Percentiles rank a stretch among this genome's conserved stretches.
phyloP scores from a whole-genome alignment of 64 coral and sea anemone species.

The Orbicella faveolata region DNA sequence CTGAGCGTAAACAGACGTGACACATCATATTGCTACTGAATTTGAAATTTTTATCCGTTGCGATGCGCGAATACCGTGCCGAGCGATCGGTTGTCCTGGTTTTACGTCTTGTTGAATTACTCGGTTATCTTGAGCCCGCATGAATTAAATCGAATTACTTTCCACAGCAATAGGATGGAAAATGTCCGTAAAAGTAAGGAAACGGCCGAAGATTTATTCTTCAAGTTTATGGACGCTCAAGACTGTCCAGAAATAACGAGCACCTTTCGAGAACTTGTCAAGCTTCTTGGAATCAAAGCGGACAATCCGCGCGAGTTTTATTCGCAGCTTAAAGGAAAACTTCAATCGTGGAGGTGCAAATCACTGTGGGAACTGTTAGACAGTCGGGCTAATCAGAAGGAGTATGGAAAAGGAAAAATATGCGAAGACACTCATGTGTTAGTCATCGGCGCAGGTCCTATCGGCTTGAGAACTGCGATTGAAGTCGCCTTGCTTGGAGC shows the following conservation, averaged over 20 bases:
- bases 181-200: conserved; percentile 56
- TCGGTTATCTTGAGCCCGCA: background rate
- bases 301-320: conserved; percentile 93
- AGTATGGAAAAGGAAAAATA: conserved; percentile 92
- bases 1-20: conserved; percentile 40
- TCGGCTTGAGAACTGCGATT: conserved; percentile 90
- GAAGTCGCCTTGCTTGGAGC: conserved; percentile 92
- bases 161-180: conserved; percentile 10
- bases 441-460: conserved; percentile 89
- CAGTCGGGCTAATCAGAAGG: conserved; percentile 82
- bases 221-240: conserved; percentile 84
- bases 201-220: conserved; percentile 82
- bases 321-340: conserved; percentile 69
- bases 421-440: conserved; percentile 94
- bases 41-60: conserved; percentile 49
- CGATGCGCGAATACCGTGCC: conserved; percentile 19
- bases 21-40: conserved; percentile 33
- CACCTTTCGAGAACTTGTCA: conserved; percentile 76
- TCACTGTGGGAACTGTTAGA: conserved; percentile 92
- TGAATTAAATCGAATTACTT: background rate
- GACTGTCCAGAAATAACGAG: conserved; percentile 87
- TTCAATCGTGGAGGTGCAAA: conserved; percentile 97
- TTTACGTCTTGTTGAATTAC: background rate
- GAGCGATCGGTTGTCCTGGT: conserved; percentile 31
- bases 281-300: conserved; percentile 50